Evolutionary conservation across 2,113 vertebrate species (phyloP), one percentile per base, ranked within the genome.

Genomic region (Serilophus lunatus): DNA sequence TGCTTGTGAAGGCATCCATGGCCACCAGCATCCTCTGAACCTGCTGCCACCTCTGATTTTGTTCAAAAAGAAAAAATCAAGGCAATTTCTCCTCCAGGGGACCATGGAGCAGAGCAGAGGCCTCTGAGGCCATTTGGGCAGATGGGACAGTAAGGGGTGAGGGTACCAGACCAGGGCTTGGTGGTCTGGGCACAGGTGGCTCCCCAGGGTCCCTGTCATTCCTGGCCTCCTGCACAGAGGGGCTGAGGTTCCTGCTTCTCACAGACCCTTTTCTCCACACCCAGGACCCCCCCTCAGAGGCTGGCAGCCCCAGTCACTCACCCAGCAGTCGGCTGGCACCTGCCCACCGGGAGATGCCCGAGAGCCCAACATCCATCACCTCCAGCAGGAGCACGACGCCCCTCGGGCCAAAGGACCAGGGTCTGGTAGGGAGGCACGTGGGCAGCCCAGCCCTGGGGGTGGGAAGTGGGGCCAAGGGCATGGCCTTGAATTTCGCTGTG

Each of bases 281-380:
- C 0, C 87, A 99, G 99, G 99, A 99, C 63, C 98, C 98, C 0
- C 96, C 98, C 56, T 99, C 98, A 8, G 98, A 99, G 36, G 95
- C 97, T 0, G 86, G 98, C 86, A 99, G 98, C 94, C 98, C 98
- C 0, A 45, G 95, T 12, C 92, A 44, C 33, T 96, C 97, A 1
- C 98, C 98, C 9, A 94, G 98, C 16, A 98, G 96, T 22, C 98
- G 98, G 38, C 95, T 95, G 2, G 97, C 97, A 0, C 91, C 97
- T 1, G 35, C 97, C 31, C 94, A 86, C 45, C 98, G 95, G 93
- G 99, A 99, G 86, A 82, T 97, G 1, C 98, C 98, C 0, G 96
- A 96, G 44, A 99, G 98, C 63, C 99, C 98, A 0, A 94, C 97
- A 33, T 97, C 99, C 44, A 53, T 98, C 54, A 70, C 97, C 66